These are phyloP conservation scores for Tethya wilhelma DNA, from an alignment of 37 sponge, comb jelly and placozoan species.

Conservation along the genomic window DNA sequence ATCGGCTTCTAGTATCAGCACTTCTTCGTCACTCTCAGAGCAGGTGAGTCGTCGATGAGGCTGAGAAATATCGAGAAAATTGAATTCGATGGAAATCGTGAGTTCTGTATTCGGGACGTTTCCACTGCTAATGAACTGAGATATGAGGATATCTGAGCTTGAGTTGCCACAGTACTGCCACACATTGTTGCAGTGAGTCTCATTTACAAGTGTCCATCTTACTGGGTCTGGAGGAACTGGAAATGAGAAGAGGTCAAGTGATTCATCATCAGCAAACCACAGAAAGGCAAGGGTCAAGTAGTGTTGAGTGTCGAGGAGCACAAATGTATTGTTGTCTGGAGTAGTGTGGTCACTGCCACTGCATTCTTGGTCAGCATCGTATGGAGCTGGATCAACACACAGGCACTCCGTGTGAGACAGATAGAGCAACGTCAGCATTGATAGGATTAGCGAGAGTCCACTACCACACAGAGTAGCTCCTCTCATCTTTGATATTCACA, in stretches of 20 bases:
- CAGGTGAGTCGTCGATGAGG: background rate
- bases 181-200: background rate
- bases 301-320: background rate
- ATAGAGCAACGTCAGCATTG: no score
- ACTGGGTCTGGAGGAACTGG: slow-evolving; percentile 2
- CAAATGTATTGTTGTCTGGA: background rate
- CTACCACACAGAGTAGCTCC: no score
- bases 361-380: background rate
- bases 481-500: no score
- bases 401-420: no score
- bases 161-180: slow-evolving; percentile 22
- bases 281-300: background rate
- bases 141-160: slow-evolving; percentile 2
- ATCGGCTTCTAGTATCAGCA: background rate
- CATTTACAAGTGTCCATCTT: background rate
- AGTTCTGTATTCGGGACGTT: background rate
- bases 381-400: no score
- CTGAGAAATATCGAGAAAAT: background rate
- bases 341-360: background rate
- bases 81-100: background rate
- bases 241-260: slow-evolving; percentile 7
- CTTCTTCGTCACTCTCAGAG: background rate
- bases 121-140: background rate
- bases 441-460: no score
- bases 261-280: slow-evolving; percentile 12